Base-by-base conservation (phyloP, 2,888 invertebrate genomes). In the Ectemnius cavifrons region DNA sequence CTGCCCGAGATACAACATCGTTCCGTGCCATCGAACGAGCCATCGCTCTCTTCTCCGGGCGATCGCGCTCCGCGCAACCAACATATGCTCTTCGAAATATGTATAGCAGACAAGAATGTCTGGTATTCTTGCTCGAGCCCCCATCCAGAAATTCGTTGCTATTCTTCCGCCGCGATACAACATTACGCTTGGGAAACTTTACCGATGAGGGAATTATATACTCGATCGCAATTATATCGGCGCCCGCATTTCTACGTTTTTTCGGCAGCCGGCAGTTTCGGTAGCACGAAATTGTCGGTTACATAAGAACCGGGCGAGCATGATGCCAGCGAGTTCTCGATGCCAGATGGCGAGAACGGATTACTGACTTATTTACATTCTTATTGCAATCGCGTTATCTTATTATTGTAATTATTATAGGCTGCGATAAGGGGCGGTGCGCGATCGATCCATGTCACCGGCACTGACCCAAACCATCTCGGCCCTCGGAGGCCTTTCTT, bases 331-430 rank as follows among this genome's bases (percentile, higher is more conserved):
- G 67, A 47, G n/a, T 60, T 66, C 70, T 63, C 63, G 63, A 37
- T 66, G 59, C 59, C 69, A 64, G 49, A 61, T 49, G 61, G 45
- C 63, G 20, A 57, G 64, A 14, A 52, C n/a, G 62, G 65, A 67
- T 73, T 61, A 16, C 67, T 58, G 61, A 77, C 79, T 81, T 82
- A 83, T 82, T 82, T 79, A 76, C 77, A 81, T 79, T 83, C 60
- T 59, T 69, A 66, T 16, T 83, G 83, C 83, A 81, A 76, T 37
- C 67, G 71, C 60, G 37, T 73, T 83, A 79, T 79, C 81, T 81
- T 83, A 83, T 83, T 83, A 80, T 82, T 82, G 73, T 75, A 78
- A 80, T 80, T 72, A 67, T 71, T 69, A 61, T 73, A 74, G 58
- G 58, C 45, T 18, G 52, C 13, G 72, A 81, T 79, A 79, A 82